Base-by-base conservation (phyloP, 92 coral and sea anemone species). In the Parazoanthus darwini region DNA sequence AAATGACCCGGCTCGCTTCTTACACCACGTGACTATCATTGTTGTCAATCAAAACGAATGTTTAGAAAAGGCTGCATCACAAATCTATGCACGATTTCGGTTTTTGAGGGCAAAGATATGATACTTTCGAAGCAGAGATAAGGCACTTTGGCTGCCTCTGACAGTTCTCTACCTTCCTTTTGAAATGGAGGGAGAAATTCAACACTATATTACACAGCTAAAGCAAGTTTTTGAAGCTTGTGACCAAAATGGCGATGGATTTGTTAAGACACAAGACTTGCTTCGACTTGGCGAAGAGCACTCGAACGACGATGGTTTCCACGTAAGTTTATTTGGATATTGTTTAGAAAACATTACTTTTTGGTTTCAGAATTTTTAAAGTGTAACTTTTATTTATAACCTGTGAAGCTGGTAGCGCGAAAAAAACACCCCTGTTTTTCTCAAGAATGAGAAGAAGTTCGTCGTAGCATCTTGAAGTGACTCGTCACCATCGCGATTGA, bases 241-340 rank as follows among this genome's bases (percentile, higher is more conserved):
- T 79, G 99, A 97, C 85, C 93, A 93, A 94, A 97, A 97, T 89
- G 99, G 99, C 93, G 99, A 97, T 81, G 99, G 99, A 54, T 95
- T 94, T 71, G 99, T 97, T 25, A 95, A 95, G 89, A 97, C 98
- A n/a, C 96, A 92, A 71, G 99, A 97, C 77, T 94, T 97, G n/a
- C 90, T 97, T 72, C 94, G 92, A 5, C 96, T 95, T 50, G 96
- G 96, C 76, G 96, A 95, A 90, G 95, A 93, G 46, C 97, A 94
- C 91, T 86, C 96, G 0, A 93, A 90, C 56, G 93, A 91, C 37
- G 93, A 86, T 14, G 97, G 92, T 67, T 92, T 88, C 85, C 97
- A 95, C 94, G 99, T 97, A 86, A 39, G 79, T 50, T 48, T 85
- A 42, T 63, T 54, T 54, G 43, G 85, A 44, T 48, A 80, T 43